These are phyloP conservation scores for Semnornis frantzii DNA, from an alignment of 2,113 vertebrate species.

Conservation along the genomic window DNA sequence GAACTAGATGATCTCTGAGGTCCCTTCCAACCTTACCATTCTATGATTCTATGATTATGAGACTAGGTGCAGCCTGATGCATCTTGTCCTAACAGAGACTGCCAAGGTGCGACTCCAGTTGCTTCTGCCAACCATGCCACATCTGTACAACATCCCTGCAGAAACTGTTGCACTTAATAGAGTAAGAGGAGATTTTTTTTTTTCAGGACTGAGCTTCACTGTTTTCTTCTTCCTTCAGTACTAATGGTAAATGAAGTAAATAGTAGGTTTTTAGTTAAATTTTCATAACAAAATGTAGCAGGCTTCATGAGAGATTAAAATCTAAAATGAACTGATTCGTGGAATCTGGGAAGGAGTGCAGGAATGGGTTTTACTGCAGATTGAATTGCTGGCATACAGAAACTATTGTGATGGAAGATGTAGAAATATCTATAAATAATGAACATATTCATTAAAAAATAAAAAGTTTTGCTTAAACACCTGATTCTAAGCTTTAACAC, in stretches of 20 bases:
- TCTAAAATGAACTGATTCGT: not conserved
- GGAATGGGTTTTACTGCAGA: not conserved
- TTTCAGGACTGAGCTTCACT: not conserved
- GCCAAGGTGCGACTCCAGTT: no score
- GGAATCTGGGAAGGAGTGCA: not conserved
- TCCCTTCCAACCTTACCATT: no score
- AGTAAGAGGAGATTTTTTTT: not conserved
- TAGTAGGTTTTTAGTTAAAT: not conserved
- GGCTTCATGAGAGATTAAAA: not conserved
- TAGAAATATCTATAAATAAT: conserved; percentile 15
- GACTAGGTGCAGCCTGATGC: not conserved
- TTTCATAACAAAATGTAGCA: not conserved
- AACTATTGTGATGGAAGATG: not conserved
- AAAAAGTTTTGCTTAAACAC: not conserved
- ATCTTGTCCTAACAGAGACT: not conserved
- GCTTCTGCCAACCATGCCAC: not conserved
- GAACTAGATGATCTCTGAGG: no score
- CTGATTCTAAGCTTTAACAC: not conserved
- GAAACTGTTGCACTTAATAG: accelerated
- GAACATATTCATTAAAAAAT: not conserved
- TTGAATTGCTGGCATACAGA: not conserved
- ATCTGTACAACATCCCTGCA: not conserved
- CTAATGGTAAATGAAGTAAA: not conserved
- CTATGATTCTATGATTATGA: not conserved
- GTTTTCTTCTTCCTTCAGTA: not conserved